Percentiles rank a stretch among this genome's conserved stretches.
phyloP scores from a whole-genome alignment of 1,140 invertebrate species.

The Harpegnathos saltator region DNA sequence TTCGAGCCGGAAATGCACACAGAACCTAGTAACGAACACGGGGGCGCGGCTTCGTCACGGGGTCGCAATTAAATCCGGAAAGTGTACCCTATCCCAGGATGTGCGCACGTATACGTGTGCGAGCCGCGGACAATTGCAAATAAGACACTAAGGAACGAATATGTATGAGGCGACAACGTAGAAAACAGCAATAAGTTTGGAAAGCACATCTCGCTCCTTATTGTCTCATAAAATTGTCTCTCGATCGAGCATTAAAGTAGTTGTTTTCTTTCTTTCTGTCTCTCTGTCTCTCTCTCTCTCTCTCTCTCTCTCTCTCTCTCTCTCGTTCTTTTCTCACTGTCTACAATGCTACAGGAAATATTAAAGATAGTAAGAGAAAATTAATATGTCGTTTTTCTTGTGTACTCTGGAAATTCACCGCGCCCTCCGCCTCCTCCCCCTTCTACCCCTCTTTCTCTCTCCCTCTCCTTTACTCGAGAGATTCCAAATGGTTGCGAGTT shows the following conservation, averaged over 20 bases:
- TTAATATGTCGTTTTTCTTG: background rate
- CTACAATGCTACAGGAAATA: background rate
- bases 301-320: no score
- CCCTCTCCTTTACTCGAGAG: background rate
- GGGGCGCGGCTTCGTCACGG: constrained; percentile 45
- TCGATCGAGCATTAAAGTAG: background rate
- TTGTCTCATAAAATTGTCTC: background rate
- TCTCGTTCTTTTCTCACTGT: no score
- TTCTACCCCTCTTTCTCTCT: no score
- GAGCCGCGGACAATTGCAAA: constrained; percentile 25
- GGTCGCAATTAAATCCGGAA: constrained; percentile 64
- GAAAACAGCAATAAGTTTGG: background rate
- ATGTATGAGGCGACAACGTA: background rate
- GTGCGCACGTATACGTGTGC: constrained; percentile 18
- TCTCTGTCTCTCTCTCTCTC: no score
- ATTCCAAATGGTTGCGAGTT: background rate
- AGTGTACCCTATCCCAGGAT: constrained; percentile 46
- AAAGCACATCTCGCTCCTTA: no score
- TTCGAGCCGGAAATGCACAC: constrained; percentile 54
- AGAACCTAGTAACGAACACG: constrained; percentile 61
- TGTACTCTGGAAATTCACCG: background rate
- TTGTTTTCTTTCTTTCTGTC: no score
- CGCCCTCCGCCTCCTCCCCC: no score
- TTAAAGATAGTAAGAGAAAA: background rate
- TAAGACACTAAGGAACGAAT: constrained; percentile 26